These are phyloP conservation scores for Pelecanoides urinatrix DNA, from an alignment of 2,113 vertebrate species.

Conservation along the genomic window DNA sequence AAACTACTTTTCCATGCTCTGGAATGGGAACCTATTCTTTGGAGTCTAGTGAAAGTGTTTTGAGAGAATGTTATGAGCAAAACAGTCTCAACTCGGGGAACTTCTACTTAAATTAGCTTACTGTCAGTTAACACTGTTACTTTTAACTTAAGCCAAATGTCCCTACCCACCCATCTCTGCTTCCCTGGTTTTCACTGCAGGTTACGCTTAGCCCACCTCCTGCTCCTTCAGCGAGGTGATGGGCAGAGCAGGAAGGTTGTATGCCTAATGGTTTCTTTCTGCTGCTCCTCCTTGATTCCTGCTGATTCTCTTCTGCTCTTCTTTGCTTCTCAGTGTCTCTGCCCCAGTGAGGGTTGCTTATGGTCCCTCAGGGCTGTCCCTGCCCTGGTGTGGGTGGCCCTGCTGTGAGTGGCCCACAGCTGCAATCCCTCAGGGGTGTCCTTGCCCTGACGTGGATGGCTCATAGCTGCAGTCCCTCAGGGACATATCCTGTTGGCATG, in stretches of 20 bases:
- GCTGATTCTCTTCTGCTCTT: neutral
- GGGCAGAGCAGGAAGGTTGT: neutral
- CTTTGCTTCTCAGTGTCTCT: neutral
- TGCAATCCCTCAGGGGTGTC: neutral
- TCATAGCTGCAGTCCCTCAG: neutral
- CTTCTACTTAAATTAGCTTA: neutral
- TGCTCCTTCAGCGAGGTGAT: neutral
- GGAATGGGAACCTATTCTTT: neutral
- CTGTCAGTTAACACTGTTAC: neutral
- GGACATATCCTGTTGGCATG: neutral
- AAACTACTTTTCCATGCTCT: neutral
- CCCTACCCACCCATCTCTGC: neutral
- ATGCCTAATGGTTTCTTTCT: neutral
- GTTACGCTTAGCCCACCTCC: neutral
- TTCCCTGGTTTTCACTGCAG: neutral
- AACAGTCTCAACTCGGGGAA: neutral
- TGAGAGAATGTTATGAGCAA: neutral
- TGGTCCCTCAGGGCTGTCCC: neutral
- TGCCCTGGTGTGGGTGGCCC: neutral
- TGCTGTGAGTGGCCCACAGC: neutral
- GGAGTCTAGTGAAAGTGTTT: neutral
- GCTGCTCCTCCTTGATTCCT: neutral
- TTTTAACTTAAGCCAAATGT: neutral
- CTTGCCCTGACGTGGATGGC: neutral
- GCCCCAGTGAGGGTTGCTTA: neutral